Conservation (phyloP, 1,140 invertebrate genomes). For the Ceratina japonica region DNA sequence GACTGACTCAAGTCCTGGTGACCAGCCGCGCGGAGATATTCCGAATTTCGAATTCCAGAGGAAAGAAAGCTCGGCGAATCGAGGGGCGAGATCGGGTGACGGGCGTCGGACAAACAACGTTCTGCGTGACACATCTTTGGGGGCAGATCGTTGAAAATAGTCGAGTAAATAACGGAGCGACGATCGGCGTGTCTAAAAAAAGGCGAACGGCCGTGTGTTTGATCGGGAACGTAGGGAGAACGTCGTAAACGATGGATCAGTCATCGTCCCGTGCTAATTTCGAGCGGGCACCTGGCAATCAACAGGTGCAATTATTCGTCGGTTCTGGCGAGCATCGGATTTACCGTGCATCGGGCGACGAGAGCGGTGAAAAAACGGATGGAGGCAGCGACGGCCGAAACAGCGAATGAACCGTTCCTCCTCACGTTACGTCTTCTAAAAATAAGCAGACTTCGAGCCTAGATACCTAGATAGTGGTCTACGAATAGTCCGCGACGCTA, state of each 20-base stretch:
- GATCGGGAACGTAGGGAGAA: constrained; percentile 4
- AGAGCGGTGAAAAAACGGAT: constrained; percentile 42
- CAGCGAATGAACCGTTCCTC: constrained; percentile 71
- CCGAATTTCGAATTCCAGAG: constrained; percentile 3
- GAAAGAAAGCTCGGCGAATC: constrained; percentile 11
- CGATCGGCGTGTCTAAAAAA: neutral
- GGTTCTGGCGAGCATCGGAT: constrained; percentile 8
- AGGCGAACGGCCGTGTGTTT: neutral
- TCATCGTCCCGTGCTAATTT: constrained; percentile 35
- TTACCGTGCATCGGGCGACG: too few relatives aligned
- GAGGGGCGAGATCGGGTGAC: neutral
- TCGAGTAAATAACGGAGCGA: too few relatives aligned
- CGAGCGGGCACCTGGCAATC: constrained; percentile 25
- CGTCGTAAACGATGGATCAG: constrained; percentile 48
- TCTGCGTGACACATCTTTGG: too few relatives aligned
- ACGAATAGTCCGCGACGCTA: constrained; percentile 74
- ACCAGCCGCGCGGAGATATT: constrained; percentile 16
- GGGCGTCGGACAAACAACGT: neutral
- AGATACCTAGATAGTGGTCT: constrained; percentile 80
- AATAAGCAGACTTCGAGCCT: constrained; percentile 79
- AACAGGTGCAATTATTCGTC: constrained; percentile 53
- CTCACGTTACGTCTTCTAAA: constrained; percentile 79
- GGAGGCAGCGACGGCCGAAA: constrained; percentile 55
- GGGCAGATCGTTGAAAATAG: neutral
- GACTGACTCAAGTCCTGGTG: constrained; percentile 58